Conservation (phyloP, 1,140 invertebrate genomes). For the Anastatus disparis region DNA sequence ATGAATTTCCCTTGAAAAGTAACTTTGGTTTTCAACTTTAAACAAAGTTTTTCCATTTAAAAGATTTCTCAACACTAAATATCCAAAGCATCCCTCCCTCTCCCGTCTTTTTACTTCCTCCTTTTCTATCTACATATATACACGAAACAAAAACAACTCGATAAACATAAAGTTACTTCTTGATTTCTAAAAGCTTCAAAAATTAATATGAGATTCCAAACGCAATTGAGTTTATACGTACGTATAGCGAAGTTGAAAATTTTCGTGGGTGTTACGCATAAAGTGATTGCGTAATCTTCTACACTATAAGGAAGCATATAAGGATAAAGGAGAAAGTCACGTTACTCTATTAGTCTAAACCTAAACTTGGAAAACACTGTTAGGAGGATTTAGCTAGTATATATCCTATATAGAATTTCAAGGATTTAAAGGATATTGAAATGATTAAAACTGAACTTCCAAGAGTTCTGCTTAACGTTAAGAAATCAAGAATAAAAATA, state of each 20-base stretch:
- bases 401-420: background rate
- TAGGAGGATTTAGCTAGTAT: background rate
- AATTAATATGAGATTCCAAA: background rate
- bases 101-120: too few relatives aligned
- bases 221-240: conserved; percentile 33
- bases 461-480: too few relatives aligned
- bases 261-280: conserved; percentile 1
- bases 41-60: background rate
- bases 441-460: too few relatives aligned
- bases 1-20: too few relatives aligned
- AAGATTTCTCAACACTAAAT: background rate
- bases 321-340: conserved; percentile 24
- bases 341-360: background rate
- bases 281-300: conserved; percentile 39
- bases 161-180: conserved; percentile 21
- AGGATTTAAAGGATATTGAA: background rate
- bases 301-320: too few relatives aligned
- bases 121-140: too few relatives aligned
- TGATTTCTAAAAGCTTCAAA: background rate
- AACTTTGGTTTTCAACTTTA: too few relatives aligned
- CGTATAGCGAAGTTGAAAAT: conserved; percentile 1
- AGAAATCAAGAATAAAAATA: too few relatives aligned
- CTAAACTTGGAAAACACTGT: conserved; percentile 30
- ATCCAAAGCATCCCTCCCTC: background rate
- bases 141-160: background rate